phyloP scores from a whole-genome alignment of 2,888 invertebrate genomes.

The Eristalis tenax region DNA sequence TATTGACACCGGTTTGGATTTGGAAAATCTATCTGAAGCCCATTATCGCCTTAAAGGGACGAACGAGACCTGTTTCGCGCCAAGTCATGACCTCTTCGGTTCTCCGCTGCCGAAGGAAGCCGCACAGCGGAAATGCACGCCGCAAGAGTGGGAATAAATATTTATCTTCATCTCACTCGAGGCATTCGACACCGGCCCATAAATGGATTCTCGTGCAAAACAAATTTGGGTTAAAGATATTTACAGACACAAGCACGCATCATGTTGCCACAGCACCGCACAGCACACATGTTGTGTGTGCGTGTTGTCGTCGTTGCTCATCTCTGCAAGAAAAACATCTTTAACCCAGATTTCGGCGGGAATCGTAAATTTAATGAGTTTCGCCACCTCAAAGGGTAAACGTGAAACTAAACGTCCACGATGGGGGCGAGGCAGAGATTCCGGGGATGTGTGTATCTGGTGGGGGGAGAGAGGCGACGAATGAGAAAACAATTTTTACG shows the following conservation, averaged over 20 bases:
- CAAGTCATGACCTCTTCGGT: constrained; percentile 27
- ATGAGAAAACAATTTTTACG: constrained; percentile 26
- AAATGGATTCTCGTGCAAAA: background rate
- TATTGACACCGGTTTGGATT: constrained; percentile 23
- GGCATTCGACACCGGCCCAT: background rate
- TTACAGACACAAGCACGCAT: background rate
- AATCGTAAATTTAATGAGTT: constrained; percentile 6
- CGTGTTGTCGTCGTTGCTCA: background rate
- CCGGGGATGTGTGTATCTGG: no score
- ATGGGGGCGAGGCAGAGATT: background rate
- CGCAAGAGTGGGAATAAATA: background rate
- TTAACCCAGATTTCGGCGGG: constrained; percentile 24
- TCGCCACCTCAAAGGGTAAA: constrained; percentile 8
- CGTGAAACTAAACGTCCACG: background rate
- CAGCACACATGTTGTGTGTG: background rate
- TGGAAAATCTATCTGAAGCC: constrained; percentile 34
- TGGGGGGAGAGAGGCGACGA: background rate
- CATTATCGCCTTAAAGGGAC: constrained; percentile 59
- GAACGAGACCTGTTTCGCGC: constrained; percentile 18
- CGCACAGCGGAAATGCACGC: background rate
- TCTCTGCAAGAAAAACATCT: background rate
- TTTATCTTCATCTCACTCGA: background rate
- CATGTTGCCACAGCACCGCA: background rate
- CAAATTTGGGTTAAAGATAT: background rate
- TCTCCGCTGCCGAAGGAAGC: background rate